A percentile compares a stretch with the other conserved stretches of the same genome.
These are phyloP conservation scores for Lasioglossum malachurum DNA, from an alignment of 2,888 invertebrate species.

Conservation along the genomic window DNA sequence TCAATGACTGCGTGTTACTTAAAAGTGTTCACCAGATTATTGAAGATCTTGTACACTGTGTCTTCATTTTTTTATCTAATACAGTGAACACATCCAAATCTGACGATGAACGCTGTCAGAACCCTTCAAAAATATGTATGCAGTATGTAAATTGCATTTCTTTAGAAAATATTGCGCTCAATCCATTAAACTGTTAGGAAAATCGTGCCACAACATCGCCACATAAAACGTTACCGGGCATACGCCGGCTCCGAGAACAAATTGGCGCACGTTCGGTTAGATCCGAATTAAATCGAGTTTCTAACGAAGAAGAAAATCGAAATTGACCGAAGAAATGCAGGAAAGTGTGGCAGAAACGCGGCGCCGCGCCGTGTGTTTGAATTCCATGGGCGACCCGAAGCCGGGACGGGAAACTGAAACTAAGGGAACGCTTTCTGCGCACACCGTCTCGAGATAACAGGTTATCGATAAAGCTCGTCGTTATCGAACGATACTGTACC, in stretches of 20 bases:
- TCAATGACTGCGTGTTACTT: neutral
- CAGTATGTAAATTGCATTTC: neutral
- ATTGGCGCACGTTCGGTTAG: neutral
- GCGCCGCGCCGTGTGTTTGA: neutral
- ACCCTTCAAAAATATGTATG: neutral
- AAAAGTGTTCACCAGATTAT: neutral
- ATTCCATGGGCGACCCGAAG: constrained; percentile 36
- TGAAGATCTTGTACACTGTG: fast-evolving
- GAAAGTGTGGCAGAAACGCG: constrained; percentile 1
- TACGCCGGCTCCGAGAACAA: neutral
- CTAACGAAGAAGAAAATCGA: constrained; percentile 14
- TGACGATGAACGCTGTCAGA: neutral
- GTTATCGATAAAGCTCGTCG: constrained; percentile 55
- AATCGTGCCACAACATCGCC: neutral
- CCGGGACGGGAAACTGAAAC: constrained; percentile 48
- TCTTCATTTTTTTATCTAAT: neutral
- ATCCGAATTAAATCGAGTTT: neutral
- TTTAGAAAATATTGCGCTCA: too few relatives aligned
- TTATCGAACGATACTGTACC: constrained; percentile 35
- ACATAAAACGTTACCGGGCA: neutral
- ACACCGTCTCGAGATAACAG: constrained; percentile 40
- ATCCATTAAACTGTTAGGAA: neutral
- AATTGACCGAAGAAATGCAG: neutral
- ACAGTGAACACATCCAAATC: neutral
- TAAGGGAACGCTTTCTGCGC: constrained; percentile 32